These are phyloP conservation scores for Gastracanthus pulcherrimus DNA, from an alignment of 2,888 invertebrate species.

Conservation along the genomic window DNA sequence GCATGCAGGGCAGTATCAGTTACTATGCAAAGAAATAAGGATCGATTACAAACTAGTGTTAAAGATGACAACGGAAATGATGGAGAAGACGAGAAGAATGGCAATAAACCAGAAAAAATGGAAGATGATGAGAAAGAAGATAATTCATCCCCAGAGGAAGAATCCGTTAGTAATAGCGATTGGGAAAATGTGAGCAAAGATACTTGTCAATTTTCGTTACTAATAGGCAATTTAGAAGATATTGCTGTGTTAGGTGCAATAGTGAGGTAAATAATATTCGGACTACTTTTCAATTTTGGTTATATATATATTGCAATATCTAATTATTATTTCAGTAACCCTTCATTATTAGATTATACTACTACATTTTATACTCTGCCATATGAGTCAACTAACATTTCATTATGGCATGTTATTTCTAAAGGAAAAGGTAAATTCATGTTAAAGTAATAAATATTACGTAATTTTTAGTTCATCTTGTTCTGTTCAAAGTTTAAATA, in stretches of 20 bases:
- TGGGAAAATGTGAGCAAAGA: constrained; percentile 93
- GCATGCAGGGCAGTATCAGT: constrained; percentile 88
- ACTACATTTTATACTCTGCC: constrained; percentile 70
- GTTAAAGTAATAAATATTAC: not conserved
- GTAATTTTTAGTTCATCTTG: constrained; percentile 19
- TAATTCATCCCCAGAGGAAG: constrained; percentile 77
- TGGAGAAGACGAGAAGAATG: constrained; percentile 62
- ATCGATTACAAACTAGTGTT: constrained; percentile 61
- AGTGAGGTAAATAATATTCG: constrained; percentile 73
- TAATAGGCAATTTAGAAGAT: constrained; percentile 94
- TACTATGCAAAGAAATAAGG: constrained; percentile 77
- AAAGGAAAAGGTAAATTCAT: constrained; percentile 75
- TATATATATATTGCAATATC: not conserved
- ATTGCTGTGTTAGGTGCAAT: constrained; percentile 88
- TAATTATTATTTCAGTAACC: constrained; percentile 64
- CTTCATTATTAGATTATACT: constrained; percentile 66
- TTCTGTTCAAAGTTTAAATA: constrained; percentile 17
- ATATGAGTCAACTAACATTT: constrained; percentile 70
- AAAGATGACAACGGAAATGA: constrained; percentile 66
- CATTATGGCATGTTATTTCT: constrained; percentile 73
- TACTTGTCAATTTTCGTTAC: constrained; percentile 90
- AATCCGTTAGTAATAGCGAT: constrained; percentile 76
- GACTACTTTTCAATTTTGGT: not conserved
- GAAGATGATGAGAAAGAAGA: constrained; percentile 73
- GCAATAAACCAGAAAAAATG: constrained; percentile 64